These are phyloP conservation scores for Arbacia lixula DNA, from an alignment of 53 echinoderm and acorn worm genomes.

Conservation along the genomic window DNA sequence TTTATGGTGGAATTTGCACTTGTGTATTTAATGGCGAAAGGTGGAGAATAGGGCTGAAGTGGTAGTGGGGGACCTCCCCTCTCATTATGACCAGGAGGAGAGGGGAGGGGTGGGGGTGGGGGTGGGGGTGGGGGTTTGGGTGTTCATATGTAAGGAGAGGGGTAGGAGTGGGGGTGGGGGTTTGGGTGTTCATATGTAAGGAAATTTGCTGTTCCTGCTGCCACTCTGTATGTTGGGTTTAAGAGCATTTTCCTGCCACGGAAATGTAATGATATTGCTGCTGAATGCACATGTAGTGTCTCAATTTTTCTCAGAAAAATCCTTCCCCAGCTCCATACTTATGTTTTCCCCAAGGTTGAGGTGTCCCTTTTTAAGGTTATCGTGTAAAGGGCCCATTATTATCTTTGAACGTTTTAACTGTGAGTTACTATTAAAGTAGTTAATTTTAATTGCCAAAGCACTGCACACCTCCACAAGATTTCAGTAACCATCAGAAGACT, in stretches of 20 bases:
- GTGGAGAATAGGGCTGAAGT: constrained; percentile 11
- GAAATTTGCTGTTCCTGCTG: too few relatives aligned
- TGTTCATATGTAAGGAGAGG: background rate
- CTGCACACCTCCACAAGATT: background rate
- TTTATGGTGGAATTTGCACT: constrained; percentile 21
- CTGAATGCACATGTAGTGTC: too few relatives aligned
- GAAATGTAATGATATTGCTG: too few relatives aligned
- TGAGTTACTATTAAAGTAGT: background rate
- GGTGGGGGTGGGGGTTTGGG: background rate
- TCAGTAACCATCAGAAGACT: background rate
- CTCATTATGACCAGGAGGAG: background rate
- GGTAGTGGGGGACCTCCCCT: constrained; percentile 25
- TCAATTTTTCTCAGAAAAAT: too few relatives aligned
- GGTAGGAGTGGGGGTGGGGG: background rate
- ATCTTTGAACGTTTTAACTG: background rate
- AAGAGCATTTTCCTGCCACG: too few relatives aligned
- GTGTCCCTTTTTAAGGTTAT: background rate
- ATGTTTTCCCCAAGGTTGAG: too few relatives aligned
- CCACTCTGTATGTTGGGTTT: too few relatives aligned
- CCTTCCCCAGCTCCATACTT: too few relatives aligned
- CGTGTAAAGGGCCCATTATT: too few relatives aligned
- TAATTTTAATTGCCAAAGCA: background rate
- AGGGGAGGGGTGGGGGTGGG: background rate
- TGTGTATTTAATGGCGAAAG: constrained; percentile 44
- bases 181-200: background rate